Evolutionary conservation across 2,797 vertebrate genomes (phyloP), one percentile per base, ranked within the genome.

Genomic region (Yasuhikotakia modesta): DNA sequence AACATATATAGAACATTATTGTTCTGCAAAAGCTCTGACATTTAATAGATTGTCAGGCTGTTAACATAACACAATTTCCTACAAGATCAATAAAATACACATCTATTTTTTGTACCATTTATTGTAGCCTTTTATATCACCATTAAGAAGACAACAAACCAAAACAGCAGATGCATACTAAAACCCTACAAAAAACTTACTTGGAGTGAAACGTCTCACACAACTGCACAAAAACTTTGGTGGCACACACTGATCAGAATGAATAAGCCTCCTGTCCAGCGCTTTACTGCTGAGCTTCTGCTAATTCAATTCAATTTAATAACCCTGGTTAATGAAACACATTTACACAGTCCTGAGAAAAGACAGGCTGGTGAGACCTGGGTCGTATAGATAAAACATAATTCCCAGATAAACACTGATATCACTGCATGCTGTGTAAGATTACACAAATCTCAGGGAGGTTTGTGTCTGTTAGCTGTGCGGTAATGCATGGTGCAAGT

Each of bases 371-470:
- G 80, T 67, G 83, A 77, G 45, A 43, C 24, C 70, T 61, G 46
- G 73, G 48, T 52, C 27, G 27, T 74, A 48, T 45, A 81, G 77
- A 84, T 82, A 80, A 80, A 74, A 71, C 19, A 43, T 70, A 78
- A 77, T 78, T 82, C 77, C 77, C 48, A 30, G 70, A 81, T 81
- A 80, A 83, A 85, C 39, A 8, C 52, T 43, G 63, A 79, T 83
- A 74, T 73, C 70, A 66, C 76, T 32, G 10, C 61, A 68, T 77
- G 69, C 79, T 55, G 39, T 63, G 21, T 67, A 63, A 69, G 74
- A 77, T 85, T 81, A 45, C 24, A 68, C 58, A 73, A 79, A 83
- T 75, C 71, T 78, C 16, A 63, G 0, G 2, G 16, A 63, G 21
- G 48, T 72, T 17, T 48, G 50, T 39, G 43, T 70, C 30, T 78